Evolutionary conservation across 2,888 invertebrate species (phyloP).

Genomic region (Sericinus montela): DNA sequence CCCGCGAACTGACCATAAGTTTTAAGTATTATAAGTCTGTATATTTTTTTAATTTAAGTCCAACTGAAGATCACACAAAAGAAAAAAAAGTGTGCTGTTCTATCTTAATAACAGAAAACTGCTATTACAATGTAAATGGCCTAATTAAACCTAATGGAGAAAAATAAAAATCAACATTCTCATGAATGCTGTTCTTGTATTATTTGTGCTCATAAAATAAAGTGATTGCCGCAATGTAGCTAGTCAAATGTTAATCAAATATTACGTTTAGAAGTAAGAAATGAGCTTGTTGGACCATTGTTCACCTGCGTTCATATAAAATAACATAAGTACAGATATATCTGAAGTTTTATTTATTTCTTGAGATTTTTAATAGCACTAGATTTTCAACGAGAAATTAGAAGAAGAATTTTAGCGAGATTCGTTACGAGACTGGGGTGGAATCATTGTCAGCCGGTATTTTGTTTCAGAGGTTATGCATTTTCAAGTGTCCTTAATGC

Average conservation of each 20-base stretch:
- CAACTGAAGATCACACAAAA: conserved; percentile 23
- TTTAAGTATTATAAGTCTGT: conserved; percentile 37
- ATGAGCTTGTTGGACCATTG: conserved; percentile 73
- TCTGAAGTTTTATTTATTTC: background rate
- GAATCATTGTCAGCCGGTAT: no score
- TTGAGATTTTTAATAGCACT: no score
- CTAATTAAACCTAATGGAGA: no score
- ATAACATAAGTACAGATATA: conserved; percentile 26
- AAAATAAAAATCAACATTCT: conserved; percentile 37
- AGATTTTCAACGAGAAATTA: no score
- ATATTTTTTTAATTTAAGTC: conserved; percentile 20
- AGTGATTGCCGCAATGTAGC: conserved; percentile 49
- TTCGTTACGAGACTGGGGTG: no score
- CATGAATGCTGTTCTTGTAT: conserved; percentile 64
- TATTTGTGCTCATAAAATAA: conserved; percentile 57
- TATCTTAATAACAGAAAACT: no score
- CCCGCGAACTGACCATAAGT: conserved; percentile 56
- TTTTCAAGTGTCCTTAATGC: no score
- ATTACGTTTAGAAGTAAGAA: conserved; percentile 45
- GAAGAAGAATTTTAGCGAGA: no score
- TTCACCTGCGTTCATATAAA: conserved; percentile 61
- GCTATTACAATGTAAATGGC: no score
- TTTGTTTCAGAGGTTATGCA: no score
- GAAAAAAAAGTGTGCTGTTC: conserved; percentile 23
- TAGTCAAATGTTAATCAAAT: conserved; percentile 60